Conservation (phyloP, 1,140 invertebrate genomes). For the Pachypsylla venusta region DNA sequence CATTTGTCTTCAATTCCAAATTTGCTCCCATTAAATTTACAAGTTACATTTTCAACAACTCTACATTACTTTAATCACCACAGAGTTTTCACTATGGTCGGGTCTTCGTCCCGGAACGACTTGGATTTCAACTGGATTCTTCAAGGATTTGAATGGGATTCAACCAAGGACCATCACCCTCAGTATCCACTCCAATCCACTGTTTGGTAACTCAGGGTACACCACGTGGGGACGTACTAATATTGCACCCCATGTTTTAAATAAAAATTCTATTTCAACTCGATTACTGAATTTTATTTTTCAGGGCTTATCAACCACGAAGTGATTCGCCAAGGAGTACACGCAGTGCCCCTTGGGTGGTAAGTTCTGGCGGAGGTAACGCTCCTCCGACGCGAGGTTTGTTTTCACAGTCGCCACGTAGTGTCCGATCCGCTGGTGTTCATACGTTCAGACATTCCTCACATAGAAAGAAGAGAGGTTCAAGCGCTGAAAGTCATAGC, state of each 20-base stretch:
- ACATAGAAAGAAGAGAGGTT: conserved; percentile 25
- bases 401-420: conserved; percentile 40
- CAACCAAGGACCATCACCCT: no score
- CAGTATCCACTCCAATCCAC: not conserved
- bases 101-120: no score
- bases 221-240: no score
- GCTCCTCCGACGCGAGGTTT: conserved; percentile 44
- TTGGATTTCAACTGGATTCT: no score
- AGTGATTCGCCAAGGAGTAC: conserved; percentile 59
- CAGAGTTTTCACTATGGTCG: no score
- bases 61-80: not conserved
- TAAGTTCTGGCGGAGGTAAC: conserved; percentile 35
- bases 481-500: conserved; percentile 63
- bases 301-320: conserved; percentile 17
- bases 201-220: not conserved
- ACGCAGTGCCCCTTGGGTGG: conserved; percentile 60
- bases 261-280: not conserved
- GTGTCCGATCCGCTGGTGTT: conserved; percentile 16
- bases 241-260: not conserved
- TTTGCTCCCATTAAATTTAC: conserved; percentile 10
- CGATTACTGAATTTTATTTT: not conserved
- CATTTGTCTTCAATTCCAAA: no score
- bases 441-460: conserved; percentile 28
- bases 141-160: no score
- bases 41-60: not conserved